Evolutionary conservation across 2,888 invertebrate species (phyloP).

Genomic region (Malachius bipustulatus): DNA sequence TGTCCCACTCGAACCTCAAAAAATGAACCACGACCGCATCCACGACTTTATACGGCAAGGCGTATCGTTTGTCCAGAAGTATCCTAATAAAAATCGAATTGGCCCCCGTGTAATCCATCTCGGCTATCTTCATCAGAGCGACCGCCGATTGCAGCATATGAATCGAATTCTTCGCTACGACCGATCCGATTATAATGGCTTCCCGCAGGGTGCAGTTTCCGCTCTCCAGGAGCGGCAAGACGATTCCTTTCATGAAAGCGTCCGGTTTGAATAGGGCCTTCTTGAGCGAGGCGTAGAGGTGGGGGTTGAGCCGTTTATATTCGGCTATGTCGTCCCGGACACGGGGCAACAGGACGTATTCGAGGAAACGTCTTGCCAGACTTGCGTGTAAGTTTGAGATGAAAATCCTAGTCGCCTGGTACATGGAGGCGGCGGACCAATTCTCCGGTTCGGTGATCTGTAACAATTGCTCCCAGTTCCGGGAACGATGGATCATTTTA

Average conservation of each 20-base stretch:
- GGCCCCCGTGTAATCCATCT: conserved; percentile 95
- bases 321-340: conserved; percentile 91
- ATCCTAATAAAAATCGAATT: conserved; percentile 90
- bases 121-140: conserved; percentile 87
- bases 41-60: conserved; percentile 86
- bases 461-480: conserved; percentile 89
- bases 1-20: conserved; percentile 77
- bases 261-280: conserved; percentile 94
- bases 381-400: conserved; percentile 92
- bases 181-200: conserved; percentile 89
- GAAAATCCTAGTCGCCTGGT: conserved; percentile 89
- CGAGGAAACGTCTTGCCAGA: conserved; percentile 93
- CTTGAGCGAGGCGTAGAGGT: conserved; percentile 85
- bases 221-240: conserved; percentile 65
- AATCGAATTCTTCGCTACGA: conserved; percentile 81
- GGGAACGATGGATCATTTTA: conserved; percentile 84
- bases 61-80: conserved; percentile 95
- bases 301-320: conserved; percentile 90
- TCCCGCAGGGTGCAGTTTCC: conserved; percentile 92
- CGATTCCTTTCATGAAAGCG: conserved; percentile 88
- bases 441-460: conserved; percentile 81
- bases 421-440: conserved; percentile 98
- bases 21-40: conserved; percentile 94
- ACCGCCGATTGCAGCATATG: conserved; percentile 93
- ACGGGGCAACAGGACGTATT: conserved; percentile 82